These are phyloP conservation scores for Sisyra terminalis DNA, from an alignment of 2,888 invertebrate genomes.

Conservation along the genomic window DNA sequence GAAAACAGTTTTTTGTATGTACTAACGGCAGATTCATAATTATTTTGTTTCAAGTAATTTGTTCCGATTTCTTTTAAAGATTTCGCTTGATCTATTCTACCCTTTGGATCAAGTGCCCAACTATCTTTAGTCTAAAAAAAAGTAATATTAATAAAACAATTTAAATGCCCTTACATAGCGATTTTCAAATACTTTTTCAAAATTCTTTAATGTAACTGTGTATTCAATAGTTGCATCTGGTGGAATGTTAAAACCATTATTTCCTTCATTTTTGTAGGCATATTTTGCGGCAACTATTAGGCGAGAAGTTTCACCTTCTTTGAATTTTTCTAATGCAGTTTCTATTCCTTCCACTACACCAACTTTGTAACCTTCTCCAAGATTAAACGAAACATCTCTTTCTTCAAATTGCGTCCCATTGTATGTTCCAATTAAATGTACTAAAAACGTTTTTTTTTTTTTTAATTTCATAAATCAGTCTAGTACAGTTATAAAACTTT, in stretches of 20 bases:
- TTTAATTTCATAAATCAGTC: too few relatives aligned
- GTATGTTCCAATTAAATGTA: conserved; percentile 52
- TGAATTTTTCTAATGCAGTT: conserved; percentile 63
- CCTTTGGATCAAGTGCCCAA: conserved; percentile 66
- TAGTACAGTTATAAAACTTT: conserved; percentile 1
- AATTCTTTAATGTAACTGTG: conserved; percentile 61
- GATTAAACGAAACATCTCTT: conserved; percentile 59
- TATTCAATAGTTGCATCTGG: conserved; percentile 65
- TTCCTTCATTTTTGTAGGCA: conserved; percentile 62
- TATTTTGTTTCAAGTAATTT: conserved; percentile 66
- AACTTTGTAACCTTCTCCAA: conserved; percentile 71
- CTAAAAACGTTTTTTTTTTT: conserved; percentile 33
- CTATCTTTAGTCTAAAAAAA: conserved; percentile 45
- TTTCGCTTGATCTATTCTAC: conserved; percentile 68
- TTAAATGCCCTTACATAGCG: too few relatives aligned
- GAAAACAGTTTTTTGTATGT: conserved; percentile 68
- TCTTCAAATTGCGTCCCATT: conserved; percentile 59
- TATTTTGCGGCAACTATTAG: conserved; percentile 59
- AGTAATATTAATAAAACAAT: too few relatives aligned
- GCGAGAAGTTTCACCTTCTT: conserved; percentile 58
- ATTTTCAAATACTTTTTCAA: conserved; percentile 77
- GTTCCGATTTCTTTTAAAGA: conserved; percentile 84
- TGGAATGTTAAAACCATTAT: conserved; percentile 55
- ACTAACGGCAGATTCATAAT: conserved; percentile 62
- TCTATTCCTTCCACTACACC: conserved; percentile 72